These are phyloP conservation scores for Conger conger DNA, from an alignment of 2,113 vertebrate genomes.

Conservation along the genomic window DNA sequence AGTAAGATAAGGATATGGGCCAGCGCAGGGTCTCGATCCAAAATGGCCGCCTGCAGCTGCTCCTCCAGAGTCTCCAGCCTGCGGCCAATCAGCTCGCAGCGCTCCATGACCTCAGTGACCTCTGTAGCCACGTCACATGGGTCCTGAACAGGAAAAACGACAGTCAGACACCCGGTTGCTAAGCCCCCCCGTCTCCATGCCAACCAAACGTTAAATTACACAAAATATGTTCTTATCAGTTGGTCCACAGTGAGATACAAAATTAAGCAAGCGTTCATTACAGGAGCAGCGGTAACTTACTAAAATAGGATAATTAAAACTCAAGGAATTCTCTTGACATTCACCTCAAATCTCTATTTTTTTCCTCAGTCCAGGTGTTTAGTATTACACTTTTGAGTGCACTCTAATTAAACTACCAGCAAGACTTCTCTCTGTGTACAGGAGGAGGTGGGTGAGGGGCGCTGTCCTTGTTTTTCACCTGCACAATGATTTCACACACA, in stretches of 20 bases:
- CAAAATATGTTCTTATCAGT: no score
- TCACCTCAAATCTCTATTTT: no score
- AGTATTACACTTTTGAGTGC: neutral
- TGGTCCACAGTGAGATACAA: no score
- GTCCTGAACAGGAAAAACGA: constrained; percentile 53
- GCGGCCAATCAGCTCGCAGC: constrained; percentile 69
- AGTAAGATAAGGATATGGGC: constrained; percentile 83
- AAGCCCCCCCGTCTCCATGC: neutral
- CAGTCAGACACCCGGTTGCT: neutral
- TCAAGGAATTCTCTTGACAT: neutral
- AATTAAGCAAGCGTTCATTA: neutral
- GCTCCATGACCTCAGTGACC: constrained; percentile 60
- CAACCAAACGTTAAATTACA: neutral
- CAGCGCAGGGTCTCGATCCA: constrained; percentile 72
- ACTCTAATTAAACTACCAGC: neutral
- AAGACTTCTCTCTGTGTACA: neutral
- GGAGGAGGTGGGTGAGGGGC: constrained; percentile 12
- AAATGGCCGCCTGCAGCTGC: constrained; percentile 73
- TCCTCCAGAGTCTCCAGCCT: constrained; percentile 79
- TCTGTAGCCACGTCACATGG: constrained; percentile 48
- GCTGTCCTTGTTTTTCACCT: constrained; percentile 31
- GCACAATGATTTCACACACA: constrained; percentile 13
- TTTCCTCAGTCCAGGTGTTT: neutral
- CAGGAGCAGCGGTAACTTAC: neutral
- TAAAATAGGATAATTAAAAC: neutral